Conservation (phyloP, 2,888 invertebrate species). For the Clunio marinus region DNA sequence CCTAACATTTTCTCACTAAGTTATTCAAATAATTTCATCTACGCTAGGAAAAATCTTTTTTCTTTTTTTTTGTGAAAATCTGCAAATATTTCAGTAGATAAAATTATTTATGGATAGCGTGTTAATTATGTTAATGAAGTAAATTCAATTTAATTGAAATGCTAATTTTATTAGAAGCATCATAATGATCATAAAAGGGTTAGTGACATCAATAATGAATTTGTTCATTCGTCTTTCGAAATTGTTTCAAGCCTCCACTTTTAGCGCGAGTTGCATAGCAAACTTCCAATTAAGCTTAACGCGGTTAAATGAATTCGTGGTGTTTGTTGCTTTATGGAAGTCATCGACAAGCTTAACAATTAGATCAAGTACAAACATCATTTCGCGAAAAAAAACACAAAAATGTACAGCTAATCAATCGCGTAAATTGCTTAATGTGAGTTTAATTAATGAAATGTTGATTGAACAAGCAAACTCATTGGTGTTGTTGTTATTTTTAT, state of each 20-base stretch:
- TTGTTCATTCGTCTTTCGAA: neutral
- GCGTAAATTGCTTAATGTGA: neutral
- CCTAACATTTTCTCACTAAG: neutral
- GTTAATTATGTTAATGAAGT: neutral
- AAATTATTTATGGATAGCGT: no score
- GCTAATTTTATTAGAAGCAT: neutral
- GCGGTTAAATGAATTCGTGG: neutral
- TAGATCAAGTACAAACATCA: neutral
- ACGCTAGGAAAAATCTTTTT: neutral
- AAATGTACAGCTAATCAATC: neutral
- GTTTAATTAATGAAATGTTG: neutral
- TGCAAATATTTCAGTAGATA: neutral
- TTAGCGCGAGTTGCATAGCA: neutral
- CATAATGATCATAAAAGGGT: neutral
- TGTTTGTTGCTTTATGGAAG: neutral
- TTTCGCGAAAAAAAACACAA: neutral
- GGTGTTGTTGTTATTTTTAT: no score
- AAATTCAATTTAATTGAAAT: neutral
- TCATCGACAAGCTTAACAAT: neutral
- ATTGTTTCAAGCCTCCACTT: neutral
- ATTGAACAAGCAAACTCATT: no score
- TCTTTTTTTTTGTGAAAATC: neutral
- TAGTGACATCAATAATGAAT: neutral
- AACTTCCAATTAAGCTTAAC: neutral
- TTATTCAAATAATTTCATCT: neutral